Evolutionary conservation across 2,888 invertebrate genomes (phyloP), one percentile per base, ranked within the genome.

Genomic region (Pollenia angustigena): DNA sequence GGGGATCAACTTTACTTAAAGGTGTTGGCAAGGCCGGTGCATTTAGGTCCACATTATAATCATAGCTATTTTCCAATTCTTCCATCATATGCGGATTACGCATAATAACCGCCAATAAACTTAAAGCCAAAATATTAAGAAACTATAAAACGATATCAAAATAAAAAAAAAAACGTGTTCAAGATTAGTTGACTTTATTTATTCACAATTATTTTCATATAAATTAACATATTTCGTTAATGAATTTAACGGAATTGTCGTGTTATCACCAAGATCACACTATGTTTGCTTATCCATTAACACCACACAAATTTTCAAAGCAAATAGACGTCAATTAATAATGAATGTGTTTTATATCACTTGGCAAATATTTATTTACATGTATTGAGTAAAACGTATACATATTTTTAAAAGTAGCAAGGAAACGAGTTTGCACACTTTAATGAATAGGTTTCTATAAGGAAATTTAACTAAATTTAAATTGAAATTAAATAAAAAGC

Each of bases 91-190:
- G 95, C 40, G 97, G 96, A 92, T 97, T 96, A 69, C 96, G 95
- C 92, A 97, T 95, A 74, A 97, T 95, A 66, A 96, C 95, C 16
- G 96, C 96, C 89, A 97, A 93, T 88, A 97, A 95, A 66, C 96
- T 96, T 88, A 97, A 93, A 0, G 96, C 96, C 90, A 97, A 92
- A 83, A 97, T 94, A 91, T 97, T 97, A 72, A 97, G 94, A 93
- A 97, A 95, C 97, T 97, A 91, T 14, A 93, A 93, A 87, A 78
- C 66, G 32, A 71, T 81, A 58, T 48, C 84, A 52, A 44, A 52
- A 11, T 0, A 74, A 18, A 66, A 87, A 18, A 66, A 87, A 62
- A 69, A 32, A 1, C n/a, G 18, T 69, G 40, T 62, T 54, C 46
- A 56, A 79, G n/a, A 54, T 23, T 23, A 14, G 54, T 40, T 18